Evolutionary conservation across 2,113 vertebrate genomes (phyloP), one percentile per base, ranked within the genome.

Genomic region (Nansenia antarctica): DNA sequence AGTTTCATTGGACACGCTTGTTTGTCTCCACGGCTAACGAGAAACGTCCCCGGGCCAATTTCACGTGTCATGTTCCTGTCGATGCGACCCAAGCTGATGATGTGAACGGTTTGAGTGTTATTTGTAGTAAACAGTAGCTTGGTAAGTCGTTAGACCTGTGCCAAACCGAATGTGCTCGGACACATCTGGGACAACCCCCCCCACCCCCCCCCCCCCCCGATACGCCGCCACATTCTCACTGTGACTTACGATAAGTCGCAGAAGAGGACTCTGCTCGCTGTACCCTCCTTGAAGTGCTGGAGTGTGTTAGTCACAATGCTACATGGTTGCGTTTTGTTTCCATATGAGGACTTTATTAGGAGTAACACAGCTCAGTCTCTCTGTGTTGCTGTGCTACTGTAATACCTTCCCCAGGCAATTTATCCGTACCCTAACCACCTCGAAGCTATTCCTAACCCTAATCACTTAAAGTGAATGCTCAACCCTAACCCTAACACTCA

Each of bases 181-280:
- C 66, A 69, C 66, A 75, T 60, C 54, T 64, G 52, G 72, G 59
- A 11, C 66, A 69, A 11, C 14, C 66, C 3, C 4, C 62, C 1
- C 11, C 12, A n/a, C n/a, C 26, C 24, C 62, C 22, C 18, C 29
- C 58, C 29, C 30, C 7, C n/a, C 14, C 26, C 15, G 9, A 4
- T 31, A 61, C 31, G 34, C 59, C 32, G 12, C 14, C 27, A 29
- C 54, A 57, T 57, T 31, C 30, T 31, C 54, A 57, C 12, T 3
- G 18, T 57, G 54, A 27, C 27, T 30, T 31, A 27, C 15, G 26
- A 30, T n/a, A n/a, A n/a, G n/a, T n/a, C n/a, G n/a, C n/a, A 26
- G 54, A 57, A 57, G 27, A 57, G 54, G 27, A 57, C 30, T 7
- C n/a, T n/a, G 18, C 45, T n/a, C n/a, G n/a, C n/a, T n/a, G n/a